Conservation (phyloP, 2,797 vertebrate genomes). For the Hydrophis major region DNA sequence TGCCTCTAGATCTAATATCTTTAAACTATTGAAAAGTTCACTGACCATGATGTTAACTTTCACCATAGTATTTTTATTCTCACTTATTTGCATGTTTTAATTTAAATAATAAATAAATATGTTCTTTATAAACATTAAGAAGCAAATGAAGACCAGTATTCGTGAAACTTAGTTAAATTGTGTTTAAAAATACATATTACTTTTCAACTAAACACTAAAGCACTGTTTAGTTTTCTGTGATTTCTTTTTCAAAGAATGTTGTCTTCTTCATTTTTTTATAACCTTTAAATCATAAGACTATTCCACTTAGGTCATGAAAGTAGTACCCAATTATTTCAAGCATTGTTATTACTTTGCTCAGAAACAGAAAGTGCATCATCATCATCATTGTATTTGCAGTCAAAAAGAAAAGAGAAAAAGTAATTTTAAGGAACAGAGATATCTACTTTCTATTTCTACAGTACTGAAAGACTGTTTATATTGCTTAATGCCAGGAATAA, state of each 20-base stretch:
- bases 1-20: background rate
- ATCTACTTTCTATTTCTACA: constrained; percentile 5
- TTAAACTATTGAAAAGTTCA: background rate
- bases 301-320: constrained; percentile 35
- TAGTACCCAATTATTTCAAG: constrained; percentile 40
- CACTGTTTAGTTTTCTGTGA: background rate
- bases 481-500: background rate
- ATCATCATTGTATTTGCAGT: background rate
- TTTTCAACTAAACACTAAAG: background rate
- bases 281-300: background rate
- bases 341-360: background rate
- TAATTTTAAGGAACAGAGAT: background rate
- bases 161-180: background rate
- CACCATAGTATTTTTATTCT: background rate
- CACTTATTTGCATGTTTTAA: background rate
- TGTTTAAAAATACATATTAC: background rate
- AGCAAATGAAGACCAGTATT: background rate
- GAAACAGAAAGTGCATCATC: background rate
- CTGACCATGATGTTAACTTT: background rate
- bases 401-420: background rate
- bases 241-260: constrained; percentile 17
- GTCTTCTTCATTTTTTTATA: background rate
- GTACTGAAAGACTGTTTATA: background rate
- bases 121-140: background rate
- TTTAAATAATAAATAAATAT: background rate